These are phyloP conservation scores for Bombyx huttoni DNA, from an alignment of 2,888 invertebrate species.

Conservation along the genomic window DNA sequence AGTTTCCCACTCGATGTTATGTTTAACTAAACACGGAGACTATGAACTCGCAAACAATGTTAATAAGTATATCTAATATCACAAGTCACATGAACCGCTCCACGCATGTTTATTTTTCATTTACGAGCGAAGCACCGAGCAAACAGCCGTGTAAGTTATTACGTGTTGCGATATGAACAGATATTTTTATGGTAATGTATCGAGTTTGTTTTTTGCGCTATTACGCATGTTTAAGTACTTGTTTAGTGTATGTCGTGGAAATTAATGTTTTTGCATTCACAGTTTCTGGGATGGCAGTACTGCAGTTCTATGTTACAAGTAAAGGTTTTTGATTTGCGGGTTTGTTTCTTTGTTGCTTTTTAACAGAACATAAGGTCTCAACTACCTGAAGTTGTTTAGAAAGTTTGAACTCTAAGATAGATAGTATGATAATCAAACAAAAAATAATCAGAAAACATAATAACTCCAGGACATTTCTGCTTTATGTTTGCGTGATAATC, in stretches of 20 bases:
- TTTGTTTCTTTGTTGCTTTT: too few relatives aligned
- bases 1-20: background rate
- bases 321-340: too few relatives aligned
- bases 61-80: constrained; percentile 53
- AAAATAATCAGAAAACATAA: background rate
- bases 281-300: background rate
- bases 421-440: background rate
- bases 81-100: constrained; percentile 42
- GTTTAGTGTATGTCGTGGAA: background rate
- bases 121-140: constrained; percentile 41
- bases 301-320: too few relatives aligned
- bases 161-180: constrained; percentile 22
- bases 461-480: background rate
- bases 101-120: constrained; percentile 69
- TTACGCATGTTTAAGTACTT: background rate
- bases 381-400: too few relatives aligned
- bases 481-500: constrained; percentile 63
- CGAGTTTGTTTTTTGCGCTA: background rate
- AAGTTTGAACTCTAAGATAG: too few relatives aligned
- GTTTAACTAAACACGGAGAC: background rate
- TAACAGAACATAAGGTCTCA: too few relatives aligned
- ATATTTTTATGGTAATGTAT: constrained; percentile 12
- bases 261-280: background rate
- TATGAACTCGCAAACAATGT: constrained; percentile 40
- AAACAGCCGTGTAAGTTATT: constrained; percentile 29